Evolutionary conservation across 2,888 invertebrate genomes (phyloP).

Genomic region (Hirtodrosophila duncani): DNA sequence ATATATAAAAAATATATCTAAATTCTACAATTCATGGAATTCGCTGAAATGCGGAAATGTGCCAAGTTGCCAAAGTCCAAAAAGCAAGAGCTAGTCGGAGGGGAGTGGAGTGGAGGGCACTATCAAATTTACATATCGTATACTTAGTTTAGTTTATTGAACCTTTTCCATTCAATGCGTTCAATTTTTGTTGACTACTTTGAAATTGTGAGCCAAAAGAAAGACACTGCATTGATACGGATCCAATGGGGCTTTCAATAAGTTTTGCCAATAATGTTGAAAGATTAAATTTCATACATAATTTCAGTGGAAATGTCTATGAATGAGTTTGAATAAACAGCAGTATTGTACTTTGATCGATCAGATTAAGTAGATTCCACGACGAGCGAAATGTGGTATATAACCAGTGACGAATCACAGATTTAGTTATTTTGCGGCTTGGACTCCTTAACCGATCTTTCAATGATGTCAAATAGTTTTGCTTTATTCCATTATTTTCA

Average conservation of each 20-base stretch:
- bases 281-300: slow-evolving; percentile 14
- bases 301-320: neutral
- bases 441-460: no score
- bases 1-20: no score
- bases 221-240: neutral
- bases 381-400: no score
- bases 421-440: no score
- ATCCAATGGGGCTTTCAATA: no score
- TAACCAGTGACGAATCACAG: no score
- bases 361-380: no score
- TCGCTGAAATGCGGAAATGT: slow-evolving; percentile 27
- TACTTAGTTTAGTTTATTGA: slow-evolving; percentile 30
- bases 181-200: slow-evolving; percentile 14
- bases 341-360: no score
- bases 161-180: slow-evolving; percentile 15
- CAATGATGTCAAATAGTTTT: no score
- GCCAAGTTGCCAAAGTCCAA: slow-evolving; percentile 7
- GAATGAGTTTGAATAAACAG: neutral
- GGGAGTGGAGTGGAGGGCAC: slow-evolving; percentile 10
- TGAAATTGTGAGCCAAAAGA: slow-evolving; percentile 19
- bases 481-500: no score
- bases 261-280: no score
- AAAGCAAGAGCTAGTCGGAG: no score
- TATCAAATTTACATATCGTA: slow-evolving; percentile 29
- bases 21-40: slow-evolving; percentile 20